These are phyloP conservation scores for Indri indri DNA, from an alignment of 2,113 vertebrate genomes.

Conservation along the genomic window DNA sequence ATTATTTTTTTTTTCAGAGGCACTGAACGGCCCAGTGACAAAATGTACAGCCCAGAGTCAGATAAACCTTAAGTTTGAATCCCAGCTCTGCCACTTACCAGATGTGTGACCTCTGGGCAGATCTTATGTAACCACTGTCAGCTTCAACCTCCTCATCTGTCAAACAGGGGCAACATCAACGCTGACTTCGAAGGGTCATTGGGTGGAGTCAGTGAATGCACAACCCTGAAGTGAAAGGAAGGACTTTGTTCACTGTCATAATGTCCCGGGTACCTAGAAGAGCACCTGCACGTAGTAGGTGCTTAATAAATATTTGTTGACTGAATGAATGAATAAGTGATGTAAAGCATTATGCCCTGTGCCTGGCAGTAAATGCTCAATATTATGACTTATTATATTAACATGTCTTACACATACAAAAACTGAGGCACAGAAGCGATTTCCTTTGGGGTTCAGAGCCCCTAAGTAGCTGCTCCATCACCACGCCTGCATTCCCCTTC, in stretches of 20 bases:
- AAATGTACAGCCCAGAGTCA: too few species aligned
- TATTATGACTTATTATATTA: not conserved
- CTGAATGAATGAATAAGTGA: not conserved
- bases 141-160: not conserved
- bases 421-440: not conserved
- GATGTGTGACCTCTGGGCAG: not conserved
- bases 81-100: not conserved
- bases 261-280: not conserved
- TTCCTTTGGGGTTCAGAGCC: not conserved
- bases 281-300: rapidly evolving
- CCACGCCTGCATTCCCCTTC: not conserved
- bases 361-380: not conserved
- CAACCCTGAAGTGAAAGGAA: not conserved
- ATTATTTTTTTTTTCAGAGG: not conserved
- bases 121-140: not conserved
- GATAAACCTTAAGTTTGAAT: not conserved
- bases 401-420: not conserved
- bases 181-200: not conserved
- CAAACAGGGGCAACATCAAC: not conserved
- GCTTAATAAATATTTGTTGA: not conserved
- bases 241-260: not conserved
- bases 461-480: not conserved
- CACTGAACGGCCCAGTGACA: rapidly evolving
- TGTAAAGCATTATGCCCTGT: rapidly evolving
- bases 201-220: not conserved